Percentiles rank a stretch among this genome's conserved stretches.
These are phyloP conservation scores for Grapholita molesta DNA, from an alignment of 1,140 invertebrate species.

Conservation along the genomic window DNA sequence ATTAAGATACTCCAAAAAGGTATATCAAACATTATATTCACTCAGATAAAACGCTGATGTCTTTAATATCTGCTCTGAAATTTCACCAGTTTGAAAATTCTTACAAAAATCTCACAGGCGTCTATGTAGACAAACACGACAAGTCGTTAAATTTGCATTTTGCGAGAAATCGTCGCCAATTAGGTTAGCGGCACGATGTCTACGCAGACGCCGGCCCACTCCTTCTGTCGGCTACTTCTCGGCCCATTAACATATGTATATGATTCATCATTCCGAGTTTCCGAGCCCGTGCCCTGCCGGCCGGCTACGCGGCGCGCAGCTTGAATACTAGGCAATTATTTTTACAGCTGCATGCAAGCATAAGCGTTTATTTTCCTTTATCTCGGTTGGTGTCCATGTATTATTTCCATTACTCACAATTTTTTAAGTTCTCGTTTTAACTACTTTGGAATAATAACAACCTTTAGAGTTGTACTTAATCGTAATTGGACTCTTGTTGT, in stretches of 20 bases:
- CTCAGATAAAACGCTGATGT: not conserved
- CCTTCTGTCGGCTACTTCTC: constrained; percentile 27
- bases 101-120: constrained; percentile 36
- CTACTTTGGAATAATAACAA: too few relatives aligned
- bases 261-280: constrained; percentile 3
- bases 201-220: constrained; percentile 21
- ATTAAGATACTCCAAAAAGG: not conserved
- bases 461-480: not conserved
- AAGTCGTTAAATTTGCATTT: constrained; percentile 63
- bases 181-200: constrained; percentile 62
- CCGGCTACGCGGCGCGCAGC: not conserved
- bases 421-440: not conserved
- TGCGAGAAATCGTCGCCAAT: constrained; percentile 54
- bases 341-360: not conserved
- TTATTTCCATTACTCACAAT: not conserved
- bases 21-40: not conserved
- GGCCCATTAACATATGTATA: constrained; percentile 38
- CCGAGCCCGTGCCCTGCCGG: not conserved
- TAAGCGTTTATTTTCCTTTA: not conserved
- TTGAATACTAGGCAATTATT: not conserved
- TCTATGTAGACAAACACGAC: constrained; percentile 33
- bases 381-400: not conserved
- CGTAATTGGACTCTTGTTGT: not conserved
- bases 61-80: not conserved
- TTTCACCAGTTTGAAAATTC: not conserved